A percentile compares a stretch with the other conserved stretches of the same genome.
phyloP scores from a whole-genome alignment of 2,113 vertebrate species.

The Crypturellus undulatus region DNA sequence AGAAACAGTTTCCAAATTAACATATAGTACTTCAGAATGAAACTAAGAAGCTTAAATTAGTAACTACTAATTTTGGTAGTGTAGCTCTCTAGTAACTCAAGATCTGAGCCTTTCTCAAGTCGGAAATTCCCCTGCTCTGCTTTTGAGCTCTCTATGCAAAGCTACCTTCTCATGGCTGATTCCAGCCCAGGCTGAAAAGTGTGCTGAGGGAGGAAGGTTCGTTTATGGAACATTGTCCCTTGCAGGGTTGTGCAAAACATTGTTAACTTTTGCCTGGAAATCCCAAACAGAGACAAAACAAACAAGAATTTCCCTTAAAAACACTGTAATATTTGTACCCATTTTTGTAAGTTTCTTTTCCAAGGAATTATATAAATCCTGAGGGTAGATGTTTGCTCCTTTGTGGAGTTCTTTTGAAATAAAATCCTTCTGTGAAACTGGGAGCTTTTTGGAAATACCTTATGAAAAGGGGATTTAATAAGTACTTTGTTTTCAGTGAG shows the following conservation, averaged over 20 bases:
- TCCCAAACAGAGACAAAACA: not conserved
- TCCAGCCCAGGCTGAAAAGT: not conserved
- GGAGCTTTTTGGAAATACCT: not conserved
- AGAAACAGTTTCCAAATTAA: not conserved
- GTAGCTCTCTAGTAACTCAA: not conserved
- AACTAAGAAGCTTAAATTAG: not conserved
- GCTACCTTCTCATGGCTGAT: not conserved
- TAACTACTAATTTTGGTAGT: not conserved
- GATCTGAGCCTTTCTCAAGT: not conserved
- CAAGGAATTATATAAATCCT: not conserved
- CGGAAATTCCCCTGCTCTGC: not conserved
- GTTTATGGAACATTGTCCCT: not conserved
- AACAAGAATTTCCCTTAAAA: not conserved
- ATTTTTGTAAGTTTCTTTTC: not conserved
- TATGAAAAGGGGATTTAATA: not conserved
- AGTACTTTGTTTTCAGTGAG: not conserved
- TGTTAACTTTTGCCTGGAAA: not conserved
- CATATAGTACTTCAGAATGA: not conserved
- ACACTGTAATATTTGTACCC: not conserved
- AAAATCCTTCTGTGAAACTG: not conserved
- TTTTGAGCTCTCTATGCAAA: not conserved
- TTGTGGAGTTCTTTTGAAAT: not conserved
- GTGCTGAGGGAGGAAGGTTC: not conserved
- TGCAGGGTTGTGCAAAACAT: not conserved
- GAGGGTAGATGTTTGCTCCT: not conserved